Evolutionary conservation across 2,888 invertebrate species (phyloP).

Genomic region (Ramazzottius varieornatus): DNA sequence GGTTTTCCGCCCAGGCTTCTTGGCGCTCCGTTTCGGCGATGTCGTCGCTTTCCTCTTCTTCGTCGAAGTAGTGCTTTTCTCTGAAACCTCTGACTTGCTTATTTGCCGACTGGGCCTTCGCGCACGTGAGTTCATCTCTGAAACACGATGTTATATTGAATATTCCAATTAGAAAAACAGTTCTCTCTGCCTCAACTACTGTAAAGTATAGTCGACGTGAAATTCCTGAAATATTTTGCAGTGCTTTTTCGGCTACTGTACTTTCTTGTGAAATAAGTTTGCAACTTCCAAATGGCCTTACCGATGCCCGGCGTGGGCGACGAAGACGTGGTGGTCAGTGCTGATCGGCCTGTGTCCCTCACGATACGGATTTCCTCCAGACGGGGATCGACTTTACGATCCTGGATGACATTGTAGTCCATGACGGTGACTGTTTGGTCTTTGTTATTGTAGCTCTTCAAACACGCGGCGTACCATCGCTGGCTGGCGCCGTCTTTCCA

Average conservation of each 20-base stretch:
- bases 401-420: conserved; percentile 1
- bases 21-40: too few species aligned
- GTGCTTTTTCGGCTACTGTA: too few species aligned
- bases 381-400: neutral
- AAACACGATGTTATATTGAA: too few species aligned
- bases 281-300: too few species aligned
- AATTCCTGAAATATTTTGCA: too few species aligned
- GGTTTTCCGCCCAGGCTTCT: neutral
- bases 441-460: neutral
- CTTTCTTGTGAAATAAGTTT: too few species aligned
- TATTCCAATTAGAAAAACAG: too few species aligned
- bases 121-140: too few species aligned
- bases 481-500: conserved; percentile 2
- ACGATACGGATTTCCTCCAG: neutral
- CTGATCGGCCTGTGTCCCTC: neutral
- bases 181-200: too few species aligned
- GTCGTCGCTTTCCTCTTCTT: neutral
- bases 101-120: neutral
- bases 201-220: too few species aligned
- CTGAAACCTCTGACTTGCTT: neutral
- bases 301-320: neutral
- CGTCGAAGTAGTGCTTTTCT: too few species aligned
- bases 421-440: neutral
- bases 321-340: neutral
- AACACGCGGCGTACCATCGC: neutral